A percentile compares a stretch with the other conserved stretches of the same genome.
These are phyloP conservation scores for Cephalopachus bancanus DNA, from an alignment of 2,797 vertebrate species.

Conservation along the genomic window DNA sequence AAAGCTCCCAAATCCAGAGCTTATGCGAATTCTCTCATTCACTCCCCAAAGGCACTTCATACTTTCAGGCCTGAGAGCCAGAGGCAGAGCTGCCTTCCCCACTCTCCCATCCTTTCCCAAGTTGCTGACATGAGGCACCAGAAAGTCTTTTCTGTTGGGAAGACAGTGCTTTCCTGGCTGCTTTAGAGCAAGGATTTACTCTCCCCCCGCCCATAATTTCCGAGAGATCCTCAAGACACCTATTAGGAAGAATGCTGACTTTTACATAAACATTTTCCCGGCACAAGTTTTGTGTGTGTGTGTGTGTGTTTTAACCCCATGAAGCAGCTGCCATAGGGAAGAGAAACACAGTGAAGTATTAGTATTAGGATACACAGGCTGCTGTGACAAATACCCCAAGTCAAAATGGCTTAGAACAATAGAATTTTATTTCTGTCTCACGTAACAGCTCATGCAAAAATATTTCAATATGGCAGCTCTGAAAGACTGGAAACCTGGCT, in stretches of 20 bases:
- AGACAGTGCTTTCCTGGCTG: background rate
- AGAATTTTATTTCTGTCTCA: constrained; percentile 26
- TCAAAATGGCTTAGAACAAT: background rate
- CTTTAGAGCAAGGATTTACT: constrained; percentile 47
- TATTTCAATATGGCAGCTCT: background rate
- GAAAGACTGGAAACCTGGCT: background rate
- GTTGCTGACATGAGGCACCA: constrained; percentile 53
- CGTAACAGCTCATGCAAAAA: background rate
- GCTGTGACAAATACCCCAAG: background rate
- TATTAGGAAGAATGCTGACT: constrained; percentile 37
- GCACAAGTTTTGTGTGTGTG: background rate
- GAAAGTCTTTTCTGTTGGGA: constrained; percentile 39
- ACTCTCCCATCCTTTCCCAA: background rate
- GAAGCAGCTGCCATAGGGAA: background rate
- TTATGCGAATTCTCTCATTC: constrained; percentile 81
- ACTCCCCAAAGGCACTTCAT: constrained; percentile 70
- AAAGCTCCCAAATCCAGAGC: constrained; percentile 80
- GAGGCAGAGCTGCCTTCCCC: background rate
- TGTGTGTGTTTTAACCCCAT: background rate
- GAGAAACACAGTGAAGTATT: background rate
- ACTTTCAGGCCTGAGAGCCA: constrained; percentile 5
- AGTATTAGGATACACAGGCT: background rate
- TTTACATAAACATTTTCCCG: constrained; percentile 31
- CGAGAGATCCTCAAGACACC: background rate
- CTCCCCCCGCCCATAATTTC: background rate